A percentile compares a stretch with the other conserved stretches of the same genome.
phyloP scores from a whole-genome alignment of 2,797 vertebrate species.

The Anabacerthia variegaticeps region DNA sequence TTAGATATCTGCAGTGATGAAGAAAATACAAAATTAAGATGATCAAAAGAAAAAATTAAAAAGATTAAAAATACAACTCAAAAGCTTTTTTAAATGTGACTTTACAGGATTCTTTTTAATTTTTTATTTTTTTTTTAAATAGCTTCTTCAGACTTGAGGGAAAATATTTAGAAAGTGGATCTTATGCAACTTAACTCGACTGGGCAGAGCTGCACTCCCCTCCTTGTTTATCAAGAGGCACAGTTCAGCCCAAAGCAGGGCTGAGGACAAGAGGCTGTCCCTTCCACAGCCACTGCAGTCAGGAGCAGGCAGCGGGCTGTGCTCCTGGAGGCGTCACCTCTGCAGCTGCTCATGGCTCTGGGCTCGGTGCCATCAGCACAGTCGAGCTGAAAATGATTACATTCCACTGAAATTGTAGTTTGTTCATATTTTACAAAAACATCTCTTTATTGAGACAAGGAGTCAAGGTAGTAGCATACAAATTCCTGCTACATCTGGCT shows the following conservation, averaged over 20 bases:
- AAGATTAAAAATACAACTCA: background rate
- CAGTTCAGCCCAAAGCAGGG: background rate
- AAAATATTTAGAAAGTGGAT: background rate
- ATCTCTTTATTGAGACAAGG: conserved; percentile 8
- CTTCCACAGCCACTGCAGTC: fast-evolving
- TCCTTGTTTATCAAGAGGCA: background rate
- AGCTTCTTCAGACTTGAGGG: fast-evolving
- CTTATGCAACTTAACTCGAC: fast-evolving
- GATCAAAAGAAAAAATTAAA: background rate
- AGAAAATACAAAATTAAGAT: background rate
- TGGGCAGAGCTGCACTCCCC: background rate
- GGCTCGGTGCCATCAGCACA: background rate
- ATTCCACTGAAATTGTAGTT: background rate
- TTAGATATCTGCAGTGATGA: background rate
- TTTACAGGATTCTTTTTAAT: background rate
- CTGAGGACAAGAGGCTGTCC: background rate
- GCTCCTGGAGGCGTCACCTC: background rate
- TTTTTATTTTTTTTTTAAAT: background rate
- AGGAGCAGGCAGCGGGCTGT: background rate
- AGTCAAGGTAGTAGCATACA: background rate
- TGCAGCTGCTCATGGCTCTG: fast-evolving
- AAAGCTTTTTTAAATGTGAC: background rate
- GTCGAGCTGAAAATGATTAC: background rate
- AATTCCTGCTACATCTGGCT: conserved; percentile 8
- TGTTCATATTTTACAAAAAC: background rate